These are phyloP conservation scores for Catalaphyllia jardinei DNA, from an alignment of 64 coral and sea anemone species.

Conservation along the genomic window DNA sequence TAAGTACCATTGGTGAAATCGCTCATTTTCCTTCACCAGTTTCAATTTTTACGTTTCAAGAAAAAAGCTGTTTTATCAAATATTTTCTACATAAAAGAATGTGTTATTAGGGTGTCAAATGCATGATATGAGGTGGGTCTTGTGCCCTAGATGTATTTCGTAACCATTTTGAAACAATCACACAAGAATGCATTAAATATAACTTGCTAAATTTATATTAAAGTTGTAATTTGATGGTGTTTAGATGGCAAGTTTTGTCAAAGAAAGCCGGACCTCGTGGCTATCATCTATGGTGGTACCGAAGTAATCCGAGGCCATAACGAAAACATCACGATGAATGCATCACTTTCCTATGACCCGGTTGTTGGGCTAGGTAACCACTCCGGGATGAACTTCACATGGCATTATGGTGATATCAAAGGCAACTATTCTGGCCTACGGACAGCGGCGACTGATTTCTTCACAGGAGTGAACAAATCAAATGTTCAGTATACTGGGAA, in stretches of 20 bases:
- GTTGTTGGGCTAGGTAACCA: constrained; percentile 47
- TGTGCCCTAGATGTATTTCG: too few species aligned
- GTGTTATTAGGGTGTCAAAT: too few species aligned
- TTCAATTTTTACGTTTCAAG: too few species aligned
- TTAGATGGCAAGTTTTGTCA: neutral
- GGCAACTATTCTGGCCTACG: neutral
- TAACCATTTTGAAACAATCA: too few species aligned
- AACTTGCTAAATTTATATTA: too few species aligned
- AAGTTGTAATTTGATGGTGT: neutral
- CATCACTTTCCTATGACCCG: constrained; percentile 43
- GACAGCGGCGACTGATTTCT: neutral
- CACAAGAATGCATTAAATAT: too few species aligned
- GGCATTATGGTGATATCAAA: neutral
- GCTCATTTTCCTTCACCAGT: too few species aligned
- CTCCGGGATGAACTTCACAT: constrained; percentile 35
- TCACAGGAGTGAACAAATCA: neutral
- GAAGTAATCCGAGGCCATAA: neutral
- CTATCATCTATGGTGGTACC: constrained; percentile 14
- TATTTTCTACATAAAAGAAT: too few species aligned
- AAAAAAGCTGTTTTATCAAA: too few species aligned
- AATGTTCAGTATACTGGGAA: neutral
- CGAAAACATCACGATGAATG: constrained; percentile 32
- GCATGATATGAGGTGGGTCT: too few species aligned
- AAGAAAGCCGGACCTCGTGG: constrained; percentile 22
- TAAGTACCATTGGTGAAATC: too few species aligned